A percentile compares a stretch with the other conserved stretches of the same genome.
Evolutionary conservation across 2,113 vertebrate species (phyloP).

Genomic region (Trichomycterus rosablanca): DNA sequence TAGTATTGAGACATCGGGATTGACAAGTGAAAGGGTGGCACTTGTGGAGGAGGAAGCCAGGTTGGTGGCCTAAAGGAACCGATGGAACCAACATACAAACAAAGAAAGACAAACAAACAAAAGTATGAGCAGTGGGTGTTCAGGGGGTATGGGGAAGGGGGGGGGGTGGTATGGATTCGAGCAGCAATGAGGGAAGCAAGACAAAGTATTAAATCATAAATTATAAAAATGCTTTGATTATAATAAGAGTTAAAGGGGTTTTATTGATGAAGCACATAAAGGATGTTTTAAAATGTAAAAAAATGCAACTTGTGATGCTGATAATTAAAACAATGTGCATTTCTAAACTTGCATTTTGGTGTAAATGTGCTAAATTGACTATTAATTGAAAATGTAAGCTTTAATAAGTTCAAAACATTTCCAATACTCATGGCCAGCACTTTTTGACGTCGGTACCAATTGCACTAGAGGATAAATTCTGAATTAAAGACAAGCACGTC

Average conservation of each 20-base stretch:
- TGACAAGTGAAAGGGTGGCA: constrained; percentile 94
- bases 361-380: too few species aligned
- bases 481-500: too few species aligned
- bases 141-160: constrained; percentile 54
- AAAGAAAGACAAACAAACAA: constrained; percentile 37
- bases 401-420: too few species aligned
- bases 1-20: constrained; percentile 95
- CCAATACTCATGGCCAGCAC: too few species aligned
- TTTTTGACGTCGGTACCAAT: too few species aligned
- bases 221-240: background rate
- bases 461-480: too few species aligned
- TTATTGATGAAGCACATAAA: background rate
- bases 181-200: constrained; percentile 48
- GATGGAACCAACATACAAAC: constrained; percentile 72
- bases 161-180: constrained; percentile 56
- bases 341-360: too few species aligned
- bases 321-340: too few species aligned
- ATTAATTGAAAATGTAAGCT: too few species aligned
- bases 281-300: background rate
- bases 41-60: constrained; percentile 94
- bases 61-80: constrained; percentile 85
- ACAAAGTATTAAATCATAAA: constrained; percentile 21
- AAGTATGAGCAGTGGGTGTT: constrained; percentile 57
- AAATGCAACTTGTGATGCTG: background rate
- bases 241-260: background rate